These are phyloP conservation scores for Parapsyche elsis DNA, from an alignment of 1,140 invertebrate species.

Conservation along the genomic window DNA sequence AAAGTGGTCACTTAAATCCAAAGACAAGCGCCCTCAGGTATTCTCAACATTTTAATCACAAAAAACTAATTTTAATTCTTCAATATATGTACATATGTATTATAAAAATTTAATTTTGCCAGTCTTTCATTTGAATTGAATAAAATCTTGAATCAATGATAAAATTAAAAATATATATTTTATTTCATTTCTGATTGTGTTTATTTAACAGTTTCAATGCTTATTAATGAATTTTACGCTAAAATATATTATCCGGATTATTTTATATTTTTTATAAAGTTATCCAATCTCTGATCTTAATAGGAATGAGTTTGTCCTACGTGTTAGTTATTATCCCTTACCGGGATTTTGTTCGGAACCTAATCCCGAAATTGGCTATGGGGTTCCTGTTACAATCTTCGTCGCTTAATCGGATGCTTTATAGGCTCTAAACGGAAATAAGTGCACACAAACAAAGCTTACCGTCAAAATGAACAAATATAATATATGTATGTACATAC, in stretches of 20 bases:
- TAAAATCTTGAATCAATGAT: too few relatives aligned
- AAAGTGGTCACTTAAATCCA: slow-evolving; percentile 53
- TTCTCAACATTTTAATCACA: not conserved
- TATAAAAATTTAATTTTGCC: too few relatives aligned
- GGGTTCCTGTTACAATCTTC: not conserved
- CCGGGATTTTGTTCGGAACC: slow-evolving; percentile 21
- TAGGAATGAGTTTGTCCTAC: not conserved
- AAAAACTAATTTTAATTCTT: too few relatives aligned
- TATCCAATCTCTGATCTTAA: not conserved
- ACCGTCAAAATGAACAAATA: not conserved
- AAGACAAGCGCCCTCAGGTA: slow-evolving; percentile 9
- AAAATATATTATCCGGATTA: not conserved
- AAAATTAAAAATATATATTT: too few relatives aligned
- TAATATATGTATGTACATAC: too few relatives aligned
- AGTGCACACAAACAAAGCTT: not conserved
- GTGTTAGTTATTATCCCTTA: slow-evolving; percentile 13
- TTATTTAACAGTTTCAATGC: not conserved
- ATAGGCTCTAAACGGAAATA: slow-evolving; percentile 5
- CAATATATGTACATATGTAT: too few relatives aligned
- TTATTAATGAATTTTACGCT: not conserved
- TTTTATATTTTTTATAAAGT: not conserved
- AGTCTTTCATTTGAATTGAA: too few relatives aligned
- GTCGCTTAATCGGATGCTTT: slow-evolving; percentile 34
- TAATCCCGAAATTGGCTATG: slow-evolving; percentile 42
- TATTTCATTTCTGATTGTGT: too few relatives aligned